Conservation (phyloP, 2,888 invertebrate species). For the Anarsia innoxiella region DNA sequence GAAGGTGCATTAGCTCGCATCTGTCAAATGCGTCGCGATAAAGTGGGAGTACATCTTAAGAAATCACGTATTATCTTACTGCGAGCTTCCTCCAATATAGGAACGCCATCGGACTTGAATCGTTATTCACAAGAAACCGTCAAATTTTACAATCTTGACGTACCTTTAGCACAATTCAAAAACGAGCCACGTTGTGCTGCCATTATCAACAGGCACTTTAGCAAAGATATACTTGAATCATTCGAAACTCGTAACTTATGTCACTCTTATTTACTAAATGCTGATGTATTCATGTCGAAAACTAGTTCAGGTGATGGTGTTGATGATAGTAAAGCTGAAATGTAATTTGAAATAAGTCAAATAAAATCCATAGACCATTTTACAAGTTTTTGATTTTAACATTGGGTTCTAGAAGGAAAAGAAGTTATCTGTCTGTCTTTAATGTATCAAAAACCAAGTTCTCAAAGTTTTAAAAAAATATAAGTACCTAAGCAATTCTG, state of each 20-base stretch:
- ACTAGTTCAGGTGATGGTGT: neutral
- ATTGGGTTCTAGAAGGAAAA: too few species aligned
- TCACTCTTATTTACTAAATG: slow-evolving; percentile 16
- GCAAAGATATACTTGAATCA: slow-evolving; percentile 22
- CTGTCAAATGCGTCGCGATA: slow-evolving; percentile 22
- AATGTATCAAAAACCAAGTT: too few species aligned
- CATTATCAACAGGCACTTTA: slow-evolving; percentile 33
- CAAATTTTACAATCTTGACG: slow-evolving; percentile 25
- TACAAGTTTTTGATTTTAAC: too few species aligned
- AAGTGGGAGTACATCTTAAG: slow-evolving; percentile 19
- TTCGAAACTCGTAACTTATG: slow-evolving; percentile 30
- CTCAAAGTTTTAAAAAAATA: too few species aligned
- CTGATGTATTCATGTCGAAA: neutral
- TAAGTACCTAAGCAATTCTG: too few species aligned
- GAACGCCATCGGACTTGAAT: neutral
- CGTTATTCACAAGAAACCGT: neutral
- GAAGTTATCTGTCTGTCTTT: too few species aligned
- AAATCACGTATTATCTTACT: slow-evolving; percentile 33
- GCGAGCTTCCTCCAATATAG: slow-evolving; percentile 12
- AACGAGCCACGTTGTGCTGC: slow-evolving; percentile 29
- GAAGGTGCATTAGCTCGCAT: slow-evolving; percentile 32
- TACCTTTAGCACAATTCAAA: slow-evolving; percentile 23
- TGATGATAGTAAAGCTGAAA: neutral
- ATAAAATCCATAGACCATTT: too few species aligned
- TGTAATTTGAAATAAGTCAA: too few species aligned